Percentiles rank a stretch among this genome's conserved stretches.
These are phyloP conservation scores for Microtus pennsylvanicus DNA, from an alignment of 2,113 vertebrate genomes.

Conservation along the genomic window DNA sequence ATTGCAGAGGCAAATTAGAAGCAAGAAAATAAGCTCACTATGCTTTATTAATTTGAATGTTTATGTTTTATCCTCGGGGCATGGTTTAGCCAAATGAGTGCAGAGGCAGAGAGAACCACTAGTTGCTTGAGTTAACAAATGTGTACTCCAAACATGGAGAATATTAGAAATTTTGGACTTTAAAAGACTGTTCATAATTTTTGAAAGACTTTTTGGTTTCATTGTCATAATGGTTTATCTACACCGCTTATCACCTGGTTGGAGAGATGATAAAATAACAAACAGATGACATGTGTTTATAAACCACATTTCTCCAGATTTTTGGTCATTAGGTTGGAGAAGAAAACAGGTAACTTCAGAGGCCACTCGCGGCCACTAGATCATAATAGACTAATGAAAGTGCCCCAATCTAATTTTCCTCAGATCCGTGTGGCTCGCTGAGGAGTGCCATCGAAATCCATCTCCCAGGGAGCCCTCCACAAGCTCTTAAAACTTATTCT, in stretches of 20 bases:
- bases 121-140: neutral
- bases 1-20: conserved; percentile 1
- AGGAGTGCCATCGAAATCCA: neutral
- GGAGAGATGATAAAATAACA: neutral
- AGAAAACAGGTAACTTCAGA: neutral
- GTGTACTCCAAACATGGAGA: neutral
- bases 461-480: neutral
- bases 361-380: neutral
- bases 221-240: neutral
- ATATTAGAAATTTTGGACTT: neutral
- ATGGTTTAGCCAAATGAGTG: neutral
- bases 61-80: neutral
- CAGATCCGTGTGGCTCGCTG: neutral
- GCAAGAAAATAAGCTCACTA: neutral
- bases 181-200: neutral
- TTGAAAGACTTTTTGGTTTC: neutral
- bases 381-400: conserved; percentile 15
- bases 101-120: neutral
- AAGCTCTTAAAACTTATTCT: conserved; percentile 51
- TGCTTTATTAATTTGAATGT: neutral
- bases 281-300: neutral
- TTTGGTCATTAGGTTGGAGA: neutral
- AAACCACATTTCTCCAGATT: neutral
- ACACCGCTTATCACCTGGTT: neutral
- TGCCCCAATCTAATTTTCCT: neutral